A percentile compares a stretch with the other conserved stretches of the same genome.
phyloP scores from a whole-genome alignment of 2,113 vertebrate genomes.

The Engystomops pustulosus region DNA sequence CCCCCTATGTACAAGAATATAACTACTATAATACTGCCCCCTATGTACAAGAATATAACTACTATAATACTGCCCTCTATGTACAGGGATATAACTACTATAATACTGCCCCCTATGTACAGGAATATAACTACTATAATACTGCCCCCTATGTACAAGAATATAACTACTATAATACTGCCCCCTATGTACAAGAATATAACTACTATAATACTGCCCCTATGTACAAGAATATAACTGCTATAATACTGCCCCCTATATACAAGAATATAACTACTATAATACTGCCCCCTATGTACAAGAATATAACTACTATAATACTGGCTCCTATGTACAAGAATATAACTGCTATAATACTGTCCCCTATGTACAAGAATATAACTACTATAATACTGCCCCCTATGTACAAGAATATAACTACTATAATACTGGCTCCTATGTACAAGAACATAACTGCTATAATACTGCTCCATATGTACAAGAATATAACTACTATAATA shows the following conservation, averaged over 20 bases:
- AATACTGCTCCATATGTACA: background rate
- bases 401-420: background rate
- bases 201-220: conserved; percentile 12
- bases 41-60: conserved; percentile 13
- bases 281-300: conserved; percentile 4
- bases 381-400: conserved; percentile 6
- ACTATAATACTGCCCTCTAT: background rate
- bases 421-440: background rate
- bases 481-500: conserved; percentile 6
- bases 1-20: background rate
- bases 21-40: conserved; percentile 7
- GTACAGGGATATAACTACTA: conserved; percentile 5
- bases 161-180: conserved; percentile 3
- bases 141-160: background rate
- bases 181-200: background rate
- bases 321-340: background rate
- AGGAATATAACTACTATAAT: conserved; percentile 12
- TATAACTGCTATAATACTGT: conserved; percentile 13
- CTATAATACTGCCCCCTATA: background rate
- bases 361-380: conserved; percentile 4
- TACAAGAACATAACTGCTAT: conserved; percentile 8
- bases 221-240: conserved; percentile 2
- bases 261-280: conserved; percentile 9
- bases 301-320: conserved; percentile 14
- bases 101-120: conserved; percentile 2